Evolutionary conservation across 2,888 invertebrate genomes (phyloP), one percentile per base, ranked within the genome.

Genomic region (Bembecia ichneumoniformis): DNA sequence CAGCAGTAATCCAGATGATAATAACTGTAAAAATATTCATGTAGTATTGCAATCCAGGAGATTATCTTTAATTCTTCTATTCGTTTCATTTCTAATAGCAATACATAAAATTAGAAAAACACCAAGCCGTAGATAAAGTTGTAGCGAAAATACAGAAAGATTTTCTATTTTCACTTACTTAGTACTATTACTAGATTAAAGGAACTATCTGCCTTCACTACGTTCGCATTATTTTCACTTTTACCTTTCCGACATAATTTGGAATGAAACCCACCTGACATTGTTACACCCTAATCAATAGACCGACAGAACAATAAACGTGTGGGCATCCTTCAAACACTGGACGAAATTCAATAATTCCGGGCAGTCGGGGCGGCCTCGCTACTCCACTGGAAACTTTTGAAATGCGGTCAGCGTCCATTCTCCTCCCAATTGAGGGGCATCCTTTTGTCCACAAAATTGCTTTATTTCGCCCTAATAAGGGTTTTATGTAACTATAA

Each of bases 391-490:
- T 75, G 75, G 77, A 80, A 86, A 86, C 77, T 84, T 83, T 81
- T 71, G 71, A 81, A 81, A 76, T 68, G 79, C 77, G 80, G 70
- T 72, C 79, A 77, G 75, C 73, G 64, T 55, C 68, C 62, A 58
- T 34, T 40, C 13, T 58, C 61, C 53, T 55, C 53, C 50, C 52
- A 60, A 63, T 66, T 62, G 64, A 66, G 74, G 74, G 82, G 73
- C 71, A 66, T 69, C 74, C 82, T 80, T 82, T 86, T 87, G 83
- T 86, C 81, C 79, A 62, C 73, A 56, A 82, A 86, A 87, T 87
- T 82, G 81, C 82, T 79, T 82, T 75, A 81, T 82, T 79, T 75
- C 72, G 73, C 74, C 74, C 67, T 82, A 83, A 82, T 82, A 83
- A 78, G 78, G 79, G 79, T 71, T 73, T 74, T 73, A 74, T 68